Percentiles rank a stretch among this genome's conserved stretches.
phyloP scores from a whole-genome alignment of 2,113 vertebrate species.

The Cricetomys ansorgei region DNA sequence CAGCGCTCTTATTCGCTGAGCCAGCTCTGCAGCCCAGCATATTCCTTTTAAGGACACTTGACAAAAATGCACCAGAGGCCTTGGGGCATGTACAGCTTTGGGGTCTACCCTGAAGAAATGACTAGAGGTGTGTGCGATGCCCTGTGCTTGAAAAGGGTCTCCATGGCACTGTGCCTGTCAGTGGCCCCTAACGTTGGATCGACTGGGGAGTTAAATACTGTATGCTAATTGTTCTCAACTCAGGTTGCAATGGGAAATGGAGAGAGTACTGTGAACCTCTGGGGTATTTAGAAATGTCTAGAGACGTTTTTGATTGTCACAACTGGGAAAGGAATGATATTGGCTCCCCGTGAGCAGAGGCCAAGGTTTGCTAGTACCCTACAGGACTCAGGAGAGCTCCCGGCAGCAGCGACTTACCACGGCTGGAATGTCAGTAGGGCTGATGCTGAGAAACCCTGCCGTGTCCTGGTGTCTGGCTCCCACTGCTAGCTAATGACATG shows the following conservation, averaged over 20 bases:
- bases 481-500: not conserved
- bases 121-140: not conserved
- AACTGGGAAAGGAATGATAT: not conserved
- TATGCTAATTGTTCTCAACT: not conserved
- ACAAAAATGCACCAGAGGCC: not conserved
- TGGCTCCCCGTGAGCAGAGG: not conserved
- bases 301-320: not conserved
- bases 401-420: not conserved
- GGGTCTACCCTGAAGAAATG: not conserved
- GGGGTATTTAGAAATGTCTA: not conserved
- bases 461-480: not conserved
- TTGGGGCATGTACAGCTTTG: not conserved
- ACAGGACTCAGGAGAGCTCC: not conserved
- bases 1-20: not conserved
- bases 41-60: not conserved
- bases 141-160: not conserved
- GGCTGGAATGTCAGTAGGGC: not conserved
- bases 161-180: not conserved
- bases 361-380: not conserved
- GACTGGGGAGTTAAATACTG: not conserved
- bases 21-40: not conserved
- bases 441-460: not conserved
- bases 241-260: too few relatives aligned
- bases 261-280: not conserved
- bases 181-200: not conserved